Percentiles rank a stretch among this genome's conserved stretches.
Evolutionary conservation across 2,888 invertebrate genomes (phyloP).

Genomic region (Lasioglossum oenotherae): DNA sequence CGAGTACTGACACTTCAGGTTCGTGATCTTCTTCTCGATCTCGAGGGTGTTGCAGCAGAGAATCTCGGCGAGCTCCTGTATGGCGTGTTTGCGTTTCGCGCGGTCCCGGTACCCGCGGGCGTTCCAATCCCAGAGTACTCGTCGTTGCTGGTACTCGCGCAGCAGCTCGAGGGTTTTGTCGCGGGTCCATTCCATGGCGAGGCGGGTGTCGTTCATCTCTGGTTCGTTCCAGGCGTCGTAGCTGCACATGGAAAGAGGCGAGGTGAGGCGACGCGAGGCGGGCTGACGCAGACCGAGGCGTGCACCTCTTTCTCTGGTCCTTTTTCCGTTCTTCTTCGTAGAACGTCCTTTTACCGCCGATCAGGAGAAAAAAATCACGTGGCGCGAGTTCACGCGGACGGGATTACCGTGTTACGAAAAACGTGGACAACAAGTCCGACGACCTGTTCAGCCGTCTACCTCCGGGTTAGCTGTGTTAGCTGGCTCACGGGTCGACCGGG

Average conservation of each 20-base stretch:
- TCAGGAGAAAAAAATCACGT: background rate
- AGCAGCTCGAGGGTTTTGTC: conserved; percentile 76
- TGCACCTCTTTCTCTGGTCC: background rate
- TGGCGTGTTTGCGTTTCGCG: conserved; percentile 74
- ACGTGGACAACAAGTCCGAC: background rate
- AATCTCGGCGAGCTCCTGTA: conserved; percentile 76
- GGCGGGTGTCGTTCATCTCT: conserved; percentile 57
- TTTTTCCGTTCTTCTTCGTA: background rate
- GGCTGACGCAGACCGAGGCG: background rate
- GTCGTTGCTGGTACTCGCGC: conserved; percentile 75
- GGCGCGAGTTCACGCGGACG: background rate
- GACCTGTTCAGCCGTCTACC: background rate
- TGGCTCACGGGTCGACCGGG: background rate
- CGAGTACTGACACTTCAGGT: conserved; percentile 77
- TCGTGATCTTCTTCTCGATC: conserved; percentile 77
- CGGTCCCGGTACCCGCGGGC: conserved; percentile 76
- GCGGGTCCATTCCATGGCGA: conserved; percentile 77
- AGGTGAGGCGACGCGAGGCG: conserved; percentile 8
- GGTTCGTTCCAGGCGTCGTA: conserved; percentile 62
- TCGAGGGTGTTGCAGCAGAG: conserved; percentile 76
- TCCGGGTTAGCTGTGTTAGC: background rate
- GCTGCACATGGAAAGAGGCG: conserved; percentile 60
- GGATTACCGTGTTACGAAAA: background rate
- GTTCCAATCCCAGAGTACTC: conserved; percentile 78
- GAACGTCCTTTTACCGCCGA: background rate